Evolutionary conservation across 2,113 vertebrate species (phyloP).

Genomic region (Petrocephalus microphthalmus): DNA sequence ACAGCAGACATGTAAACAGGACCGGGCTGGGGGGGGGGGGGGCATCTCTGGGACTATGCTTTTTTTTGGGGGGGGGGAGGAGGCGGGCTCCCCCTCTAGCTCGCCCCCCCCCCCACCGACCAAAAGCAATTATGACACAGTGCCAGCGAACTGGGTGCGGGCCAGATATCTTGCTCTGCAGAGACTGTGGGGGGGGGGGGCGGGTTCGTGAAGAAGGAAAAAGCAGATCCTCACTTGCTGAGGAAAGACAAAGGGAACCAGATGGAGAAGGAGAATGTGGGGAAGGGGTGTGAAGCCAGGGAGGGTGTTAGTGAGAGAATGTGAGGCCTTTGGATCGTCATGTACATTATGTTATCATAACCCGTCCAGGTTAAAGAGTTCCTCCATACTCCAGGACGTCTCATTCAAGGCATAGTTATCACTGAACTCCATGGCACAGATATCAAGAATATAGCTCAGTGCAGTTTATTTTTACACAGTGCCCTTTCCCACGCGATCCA

Average conservation of each 20-base stretch:
- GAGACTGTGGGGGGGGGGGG: slow-evolving; percentile 14
- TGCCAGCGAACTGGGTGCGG: slow-evolving; percentile 41
- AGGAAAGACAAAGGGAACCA: slow-evolving; percentile 38
- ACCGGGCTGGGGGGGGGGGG: slow-evolving; percentile 4
- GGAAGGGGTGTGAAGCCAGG: slow-evolving; percentile 8
- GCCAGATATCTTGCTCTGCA: slow-evolving; percentile 41
- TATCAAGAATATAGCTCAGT: neutral
- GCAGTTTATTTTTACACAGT: neutral
- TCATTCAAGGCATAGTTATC: neutral
- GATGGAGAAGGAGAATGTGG: slow-evolving; percentile 28
- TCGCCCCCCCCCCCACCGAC: slow-evolving; percentile 28
- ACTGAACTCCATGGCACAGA: neutral
- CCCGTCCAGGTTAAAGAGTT: neutral
- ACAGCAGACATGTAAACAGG: slow-evolving; percentile 22
- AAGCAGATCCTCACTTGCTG: slow-evolving; percentile 22
- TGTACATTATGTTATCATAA: neutral
- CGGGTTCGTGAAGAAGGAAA: slow-evolving; percentile 9
- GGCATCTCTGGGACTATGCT: slow-evolving; percentile 16
- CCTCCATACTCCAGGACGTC: neutral
- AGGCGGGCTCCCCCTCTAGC: neutral
- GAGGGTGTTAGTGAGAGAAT: slow-evolving; percentile 19
- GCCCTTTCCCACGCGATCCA: neutral
- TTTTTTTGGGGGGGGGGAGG: neutral
- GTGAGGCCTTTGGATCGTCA: slow-evolving; percentile 25
- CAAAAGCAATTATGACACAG: slow-evolving; percentile 51